Conservation (phyloP, 2,888 invertebrate species). For the Entomobrya multifasciata region DNA sequence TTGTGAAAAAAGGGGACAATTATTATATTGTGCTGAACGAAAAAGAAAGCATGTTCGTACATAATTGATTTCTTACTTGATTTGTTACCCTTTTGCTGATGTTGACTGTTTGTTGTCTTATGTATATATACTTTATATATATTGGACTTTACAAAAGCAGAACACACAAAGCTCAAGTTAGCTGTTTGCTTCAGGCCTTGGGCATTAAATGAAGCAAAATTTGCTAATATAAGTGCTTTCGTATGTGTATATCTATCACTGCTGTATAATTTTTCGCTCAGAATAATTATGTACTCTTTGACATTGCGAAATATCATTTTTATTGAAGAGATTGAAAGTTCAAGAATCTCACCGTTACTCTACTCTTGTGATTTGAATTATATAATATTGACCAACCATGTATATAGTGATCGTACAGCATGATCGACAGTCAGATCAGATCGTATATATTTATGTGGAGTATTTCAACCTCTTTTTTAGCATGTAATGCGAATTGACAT, state of each 20-base stretch:
- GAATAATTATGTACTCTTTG: slow-evolving; percentile 11
- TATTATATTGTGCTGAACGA: slow-evolving; percentile 52
- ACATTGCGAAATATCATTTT: slow-evolving; percentile 63
- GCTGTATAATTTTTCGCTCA: slow-evolving; percentile 40
- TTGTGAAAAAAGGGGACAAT: slow-evolving; percentile 69
- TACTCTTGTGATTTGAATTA: neutral
- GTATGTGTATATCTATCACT: slow-evolving; percentile 48
- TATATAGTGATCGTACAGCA: too few relatives aligned
- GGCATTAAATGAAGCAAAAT: slow-evolving; percentile 28
- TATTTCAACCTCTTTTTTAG: slow-evolving; percentile 11
- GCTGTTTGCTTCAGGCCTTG: slow-evolving; percentile 60
- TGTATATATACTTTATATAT: too few relatives aligned
- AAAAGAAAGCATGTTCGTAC: slow-evolving; percentile 60
- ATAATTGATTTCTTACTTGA: slow-evolving; percentile 68
- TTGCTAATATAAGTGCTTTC: slow-evolving; percentile 59
- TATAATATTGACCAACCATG: neutral
- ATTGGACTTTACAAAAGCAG: too few relatives aligned
- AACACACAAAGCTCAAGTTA: slow-evolving; percentile 4
- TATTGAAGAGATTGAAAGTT: slow-evolving; percentile 59
- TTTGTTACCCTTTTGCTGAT: slow-evolving; percentile 51
- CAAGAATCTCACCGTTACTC: slow-evolving; percentile 56
- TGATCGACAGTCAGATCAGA: slow-evolving; percentile 10
- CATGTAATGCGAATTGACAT: slow-evolving; percentile 27
- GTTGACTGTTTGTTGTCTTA: slow-evolving; percentile 40
- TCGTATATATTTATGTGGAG: slow-evolving; percentile 29